Conservation (phyloP, 2,888 invertebrate genomes). For the Crematogaster levior region DNA sequence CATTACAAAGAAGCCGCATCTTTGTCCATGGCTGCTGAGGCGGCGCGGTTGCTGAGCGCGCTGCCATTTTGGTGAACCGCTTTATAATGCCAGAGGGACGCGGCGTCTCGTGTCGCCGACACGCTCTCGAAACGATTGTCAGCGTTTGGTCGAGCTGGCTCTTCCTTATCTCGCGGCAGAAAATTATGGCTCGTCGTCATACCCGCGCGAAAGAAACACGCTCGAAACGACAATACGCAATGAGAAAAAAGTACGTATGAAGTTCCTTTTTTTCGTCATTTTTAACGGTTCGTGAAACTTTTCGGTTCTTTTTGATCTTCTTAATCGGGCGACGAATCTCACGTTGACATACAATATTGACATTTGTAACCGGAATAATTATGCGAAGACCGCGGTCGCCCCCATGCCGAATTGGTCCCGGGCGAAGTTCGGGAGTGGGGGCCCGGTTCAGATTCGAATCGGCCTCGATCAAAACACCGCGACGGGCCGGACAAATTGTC, state of each 20-base stretch:
- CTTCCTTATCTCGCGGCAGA: not conserved
- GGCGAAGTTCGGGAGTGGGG: slow-evolving; percentile 59
- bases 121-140: slow-evolving; percentile 46
- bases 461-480: slow-evolving; percentile 83
- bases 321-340: slow-evolving; percentile 53
- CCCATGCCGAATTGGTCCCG: slow-evolving; percentile 22
- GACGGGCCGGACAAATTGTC: slow-evolving; percentile 83
- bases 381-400: slow-evolving; percentile 74
- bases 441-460: slow-evolving; percentile 76
- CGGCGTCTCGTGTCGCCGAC: slow-evolving; percentile 26
- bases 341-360: slow-evolving; percentile 64
- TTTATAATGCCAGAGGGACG: slow-evolving; percentile 45
- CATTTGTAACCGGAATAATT: slow-evolving; percentile 77
- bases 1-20: slow-evolving; percentile 78
- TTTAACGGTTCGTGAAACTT: not conserved
- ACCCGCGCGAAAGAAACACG: not conserved
- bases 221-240: not conserved
- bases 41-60: slow-evolving; percentile 42
- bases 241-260: not conserved
- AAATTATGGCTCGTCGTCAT: not conserved
- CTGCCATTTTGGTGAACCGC: slow-evolving; percentile 74
- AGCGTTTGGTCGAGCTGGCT: not conserved
- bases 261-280: not conserved
- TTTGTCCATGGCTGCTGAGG: slow-evolving; percentile 42
- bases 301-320: not conserved